phyloP scores from a whole-genome alignment of 1,140 invertebrate species.

The Mya arenaria region DNA sequence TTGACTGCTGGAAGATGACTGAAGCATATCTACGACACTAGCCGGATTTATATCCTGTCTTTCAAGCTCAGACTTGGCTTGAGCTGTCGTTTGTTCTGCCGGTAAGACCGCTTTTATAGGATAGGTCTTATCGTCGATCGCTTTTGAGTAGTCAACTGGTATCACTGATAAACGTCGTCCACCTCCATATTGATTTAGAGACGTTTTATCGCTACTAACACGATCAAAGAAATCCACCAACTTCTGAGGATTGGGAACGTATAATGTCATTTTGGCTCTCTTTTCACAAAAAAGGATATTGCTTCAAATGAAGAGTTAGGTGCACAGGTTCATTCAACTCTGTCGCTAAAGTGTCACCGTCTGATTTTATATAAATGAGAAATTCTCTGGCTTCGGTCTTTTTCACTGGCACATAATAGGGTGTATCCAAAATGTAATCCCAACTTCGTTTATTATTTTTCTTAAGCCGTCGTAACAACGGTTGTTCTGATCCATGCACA shows the following conservation, averaged over 20 bases:
- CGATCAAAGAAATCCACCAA: conserved; percentile 15
- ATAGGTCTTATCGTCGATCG: not conserved
- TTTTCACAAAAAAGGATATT: conserved; percentile 20
- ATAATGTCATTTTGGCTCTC: not conserved
- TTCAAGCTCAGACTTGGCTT: conserved; percentile 23
- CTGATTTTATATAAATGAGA: conserved; percentile 27
- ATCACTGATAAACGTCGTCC: not conserved
- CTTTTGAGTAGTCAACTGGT: not conserved
- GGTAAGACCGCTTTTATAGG: conserved; percentile 21
- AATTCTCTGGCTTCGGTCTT: conserved; percentile 30
- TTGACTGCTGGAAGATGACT: not conserved
- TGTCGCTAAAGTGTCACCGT: not conserved
- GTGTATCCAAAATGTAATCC: conserved; percentile 15
- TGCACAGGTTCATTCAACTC: not conserved
- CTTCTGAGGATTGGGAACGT: conserved; percentile 29
- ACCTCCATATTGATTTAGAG: not conserved
- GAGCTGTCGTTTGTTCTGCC: conserved; percentile 11
- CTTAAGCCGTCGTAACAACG: not conserved
- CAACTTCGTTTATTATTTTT: not conserved
- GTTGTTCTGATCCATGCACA: conserved; percentile 11
- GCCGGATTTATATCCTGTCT: conserved; percentile 7
- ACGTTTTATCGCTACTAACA: not conserved
- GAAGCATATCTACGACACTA: not conserved
- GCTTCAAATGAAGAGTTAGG: conserved; percentile 41
- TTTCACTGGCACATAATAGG: conserved; percentile 27